Evolutionary conservation across 2,113 vertebrate species (phyloP).

Genomic region (Lophius piscatorius): DNA sequence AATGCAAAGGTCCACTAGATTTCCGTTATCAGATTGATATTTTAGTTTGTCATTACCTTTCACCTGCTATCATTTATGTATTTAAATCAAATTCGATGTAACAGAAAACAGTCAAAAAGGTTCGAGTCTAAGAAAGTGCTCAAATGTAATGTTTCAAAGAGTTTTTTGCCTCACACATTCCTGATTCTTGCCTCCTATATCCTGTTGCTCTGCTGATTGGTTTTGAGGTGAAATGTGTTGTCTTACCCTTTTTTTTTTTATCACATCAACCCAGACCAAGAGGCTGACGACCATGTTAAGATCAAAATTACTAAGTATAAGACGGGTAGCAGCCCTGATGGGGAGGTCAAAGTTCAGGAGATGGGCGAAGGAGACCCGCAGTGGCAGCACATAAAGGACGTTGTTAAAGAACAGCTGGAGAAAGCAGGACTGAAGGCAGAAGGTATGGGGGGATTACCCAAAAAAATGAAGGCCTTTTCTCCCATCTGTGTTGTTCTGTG

Average conservation of each 20-base stretch:
- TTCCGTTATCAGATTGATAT: slow-evolving; percentile 13
- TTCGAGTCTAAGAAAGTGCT: slow-evolving; percentile 4
- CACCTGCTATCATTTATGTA: slow-evolving; percentile 32
- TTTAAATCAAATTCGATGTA: slow-evolving; percentile 1
- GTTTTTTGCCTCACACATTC: slow-evolving; percentile 6
- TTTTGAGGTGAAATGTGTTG: slow-evolving; percentile 70
- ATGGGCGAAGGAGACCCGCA: slow-evolving; percentile 88
- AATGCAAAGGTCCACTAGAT: not conserved
- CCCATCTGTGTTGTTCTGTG: slow-evolving; percentile 40
- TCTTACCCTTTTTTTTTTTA: slow-evolving; percentile 73
- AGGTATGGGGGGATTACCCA: slow-evolving; percentile 80
- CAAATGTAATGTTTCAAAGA: slow-evolving; percentile 14
- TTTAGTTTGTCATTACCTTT: slow-evolving; percentile 18
- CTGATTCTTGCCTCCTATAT: slow-evolving; percentile 44
- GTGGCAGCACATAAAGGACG: slow-evolving; percentile 92
- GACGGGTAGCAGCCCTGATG: slow-evolving; percentile 82
- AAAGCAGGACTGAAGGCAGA: slow-evolving; percentile 93
- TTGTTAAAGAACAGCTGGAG: slow-evolving; percentile 95
- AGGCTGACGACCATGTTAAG: slow-evolving; percentile 86
- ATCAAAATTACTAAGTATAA: slow-evolving; percentile 91
- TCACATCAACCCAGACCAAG: slow-evolving; percentile 84
- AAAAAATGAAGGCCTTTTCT: slow-evolving; percentile 57
- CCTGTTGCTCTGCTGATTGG: slow-evolving; percentile 45
- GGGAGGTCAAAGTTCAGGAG: slow-evolving; percentile 87
- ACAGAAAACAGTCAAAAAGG: not conserved